Evolutionary conservation across 2,113 vertebrate genomes (phyloP), one percentile per base, ranked within the genome.

Genomic region (Carassius gibelio): DNA sequence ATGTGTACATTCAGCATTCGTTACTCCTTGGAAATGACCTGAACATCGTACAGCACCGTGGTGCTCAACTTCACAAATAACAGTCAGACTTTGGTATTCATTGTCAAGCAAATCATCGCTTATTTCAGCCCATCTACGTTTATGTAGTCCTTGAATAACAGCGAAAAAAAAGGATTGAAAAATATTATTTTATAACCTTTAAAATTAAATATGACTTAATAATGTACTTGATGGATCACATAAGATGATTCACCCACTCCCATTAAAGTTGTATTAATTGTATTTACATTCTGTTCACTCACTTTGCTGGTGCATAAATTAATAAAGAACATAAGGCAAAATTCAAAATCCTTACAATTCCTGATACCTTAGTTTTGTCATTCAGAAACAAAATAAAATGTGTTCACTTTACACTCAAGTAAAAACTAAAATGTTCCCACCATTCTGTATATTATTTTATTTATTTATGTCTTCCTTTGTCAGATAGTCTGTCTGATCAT

Each of bases 311-410:
- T 94, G 94, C 91, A 91, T 91, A 85, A 84, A 62, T 80, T 62
- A 85, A 89, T 91, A 90, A 87, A 89, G 90, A 94, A 86, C 48
- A 66, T 90, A 95, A 95, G 94, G 94, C 94, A 94, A 93, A 93
- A 90, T 92, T 91, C 89, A 87, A 92, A 89, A 85, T 89, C 88
- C 90, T 89, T 88, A 90, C 71, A 87, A 82, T 55, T 23, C 89
- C 76, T 88, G 59, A 80, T 75, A 86, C 81, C 69, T 13, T 64
- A 34, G 45, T 62, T 61, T 66, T 64, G 30, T 62, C 64, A 79
- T 21, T 30, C 48, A 45, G 9, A 81, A 84, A 76, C 36, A 55
- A 81, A 75, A 80, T 45, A 11, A 84, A 82, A 17, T 45, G 21
- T 71, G 34, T 75, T 78, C 81, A 75, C 23, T 81, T 80, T 34